Base-by-base conservation (phyloP, 2,113 vertebrate genomes). In the Saguinus imperator region DNA sequence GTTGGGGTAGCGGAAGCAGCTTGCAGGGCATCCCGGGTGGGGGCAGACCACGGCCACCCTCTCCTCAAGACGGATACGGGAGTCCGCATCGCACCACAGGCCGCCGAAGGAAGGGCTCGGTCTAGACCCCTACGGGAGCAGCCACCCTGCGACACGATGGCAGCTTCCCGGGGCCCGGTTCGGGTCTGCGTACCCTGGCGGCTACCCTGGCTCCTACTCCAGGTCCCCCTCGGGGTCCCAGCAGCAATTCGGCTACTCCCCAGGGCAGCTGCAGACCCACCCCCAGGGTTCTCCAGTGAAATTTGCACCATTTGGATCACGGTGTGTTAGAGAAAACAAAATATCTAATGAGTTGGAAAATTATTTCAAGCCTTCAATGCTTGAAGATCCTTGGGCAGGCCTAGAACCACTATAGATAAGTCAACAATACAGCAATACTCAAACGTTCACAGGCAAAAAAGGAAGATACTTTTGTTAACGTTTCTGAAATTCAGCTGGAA, bases 341-440 rank as follows among this genome's bases (percentile, higher is more conserved):
- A 98, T 98, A 97, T 98, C 99, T 98, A 98, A 99, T 99, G 99
- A 99, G 98, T 98, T 99, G 99, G 99, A 99, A 99, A 99, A 98
- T 98, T 99, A 99, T 99, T 99, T 99, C 98, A 99, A 99, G 98
- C 98, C 99, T 98, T 99, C 99, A 98, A 99, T 99, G 99, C 98
- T 99, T 98, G 99, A 99, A 98, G 99, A 99, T 98, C 99, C 99
- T 40, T 99, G 99, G 99, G 99, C 99, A 98, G 98, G 98, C 97
- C 99, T 99, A 98, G 98, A 99, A 98, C 99, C 99, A 95, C 97
- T 99, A 72, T 99, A 99, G 97, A 99, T 99, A 98, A 98, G 98
- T 96, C 98, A 98, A 88, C 98, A 99, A 48, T 98, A 98, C 99
- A 99, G 97, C 98, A 98, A 80, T 98, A 98, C 98, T 97, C 98